Conservation (phyloP, 2,113 vertebrate genomes). For the Pollimyrus isidori region DNA sequence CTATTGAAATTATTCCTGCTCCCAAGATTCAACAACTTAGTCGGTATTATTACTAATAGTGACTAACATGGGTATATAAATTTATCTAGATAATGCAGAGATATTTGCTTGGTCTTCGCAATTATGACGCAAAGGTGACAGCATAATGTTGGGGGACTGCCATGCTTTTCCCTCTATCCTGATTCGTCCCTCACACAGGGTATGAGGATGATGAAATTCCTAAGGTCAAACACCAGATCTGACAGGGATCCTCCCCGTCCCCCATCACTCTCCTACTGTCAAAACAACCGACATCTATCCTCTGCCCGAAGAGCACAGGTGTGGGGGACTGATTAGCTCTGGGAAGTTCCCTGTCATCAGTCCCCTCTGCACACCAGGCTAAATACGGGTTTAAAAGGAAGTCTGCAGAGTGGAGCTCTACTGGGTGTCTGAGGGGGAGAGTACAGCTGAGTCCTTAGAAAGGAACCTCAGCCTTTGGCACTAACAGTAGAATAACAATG, state of each 20-base stretch:
- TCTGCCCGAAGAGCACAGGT: neutral
- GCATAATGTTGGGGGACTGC: neutral
- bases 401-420: neutral
- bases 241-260: neutral
- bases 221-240: neutral
- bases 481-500: neutral
- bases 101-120: neutral
- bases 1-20: neutral
- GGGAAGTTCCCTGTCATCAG: slow-evolving; percentile 10
- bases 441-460: neutral
- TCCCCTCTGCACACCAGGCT: neutral
- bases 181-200: neutral
- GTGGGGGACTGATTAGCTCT: slow-evolving; percentile 4
- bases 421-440: neutral
- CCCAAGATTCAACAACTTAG: neutral
- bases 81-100: neutral
- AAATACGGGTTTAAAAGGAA: neutral
- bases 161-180: neutral
- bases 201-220: neutral
- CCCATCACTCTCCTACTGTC: neutral
- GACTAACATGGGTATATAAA: neutral
- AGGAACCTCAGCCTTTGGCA: neutral
- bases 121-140: neutral
- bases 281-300: neutral
- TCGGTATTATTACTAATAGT: neutral